Percentiles rank a stretch among this genome's conserved stretches.
Evolutionary conservation across 2,113 vertebrate genomes (phyloP).

Genomic region (Plotosus lineatus): DNA sequence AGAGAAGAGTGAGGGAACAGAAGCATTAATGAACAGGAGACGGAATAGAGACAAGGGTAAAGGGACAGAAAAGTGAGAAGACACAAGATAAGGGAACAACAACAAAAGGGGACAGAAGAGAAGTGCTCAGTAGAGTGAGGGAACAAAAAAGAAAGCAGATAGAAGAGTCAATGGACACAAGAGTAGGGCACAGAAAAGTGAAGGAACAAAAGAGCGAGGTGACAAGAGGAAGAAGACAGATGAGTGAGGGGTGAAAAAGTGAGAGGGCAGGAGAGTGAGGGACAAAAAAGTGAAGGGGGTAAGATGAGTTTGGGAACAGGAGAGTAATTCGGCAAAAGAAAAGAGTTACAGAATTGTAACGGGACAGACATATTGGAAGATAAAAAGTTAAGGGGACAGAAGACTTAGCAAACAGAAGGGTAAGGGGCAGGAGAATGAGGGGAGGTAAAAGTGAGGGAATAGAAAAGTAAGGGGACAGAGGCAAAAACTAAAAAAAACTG

Average conservation of each 20-base stretch:
- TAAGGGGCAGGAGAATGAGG: neutral
- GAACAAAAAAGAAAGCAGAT: fast-evolving
- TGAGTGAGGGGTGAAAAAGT: neutral
- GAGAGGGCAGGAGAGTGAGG: neutral
- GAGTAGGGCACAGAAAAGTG: neutral
- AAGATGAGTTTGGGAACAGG: neutral
- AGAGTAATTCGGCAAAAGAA: no score
- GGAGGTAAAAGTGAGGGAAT: fast-evolving
- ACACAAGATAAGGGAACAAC: neutral
- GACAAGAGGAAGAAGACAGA: neutral
- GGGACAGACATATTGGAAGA: no score
- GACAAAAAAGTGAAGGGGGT: neutral
- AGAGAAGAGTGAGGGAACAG: neutral
- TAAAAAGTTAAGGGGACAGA: no score
- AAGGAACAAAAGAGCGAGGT: neutral
- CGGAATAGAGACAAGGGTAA: neutral
- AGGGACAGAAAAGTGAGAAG: neutral
- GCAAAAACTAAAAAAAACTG: neutral
- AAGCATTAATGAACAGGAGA: neutral
- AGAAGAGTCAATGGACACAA: neutral
- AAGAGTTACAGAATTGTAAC: no score
- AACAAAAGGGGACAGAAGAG: no score
- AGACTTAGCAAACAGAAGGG: neutral
- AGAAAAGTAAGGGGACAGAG: neutral
- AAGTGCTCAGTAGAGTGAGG: neutral